phyloP scores from a whole-genome alignment of 2,888 invertebrate genomes.

The Drosophila ochracea region DNA sequence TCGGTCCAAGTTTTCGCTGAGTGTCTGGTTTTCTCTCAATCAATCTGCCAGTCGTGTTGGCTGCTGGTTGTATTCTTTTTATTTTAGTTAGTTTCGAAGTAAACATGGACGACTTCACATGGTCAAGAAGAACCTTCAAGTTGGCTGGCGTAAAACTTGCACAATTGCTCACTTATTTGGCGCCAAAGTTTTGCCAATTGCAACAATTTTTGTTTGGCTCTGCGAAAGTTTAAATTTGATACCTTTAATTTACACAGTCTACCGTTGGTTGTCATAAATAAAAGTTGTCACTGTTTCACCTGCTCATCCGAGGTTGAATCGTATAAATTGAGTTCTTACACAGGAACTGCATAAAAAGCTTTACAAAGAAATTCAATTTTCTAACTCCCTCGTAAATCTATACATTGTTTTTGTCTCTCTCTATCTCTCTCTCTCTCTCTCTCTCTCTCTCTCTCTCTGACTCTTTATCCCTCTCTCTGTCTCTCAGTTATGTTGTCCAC shows the following conservation, averaged over 20 bases:
- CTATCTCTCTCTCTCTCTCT: not conserved
- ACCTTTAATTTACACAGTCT: slow-evolving; percentile 57
- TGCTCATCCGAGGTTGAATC: slow-evolving; percentile 11
- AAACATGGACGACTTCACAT: slow-evolving; percentile 49
- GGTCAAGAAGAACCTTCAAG: slow-evolving; percentile 19
- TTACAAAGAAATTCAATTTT: slow-evolving; percentile 65
- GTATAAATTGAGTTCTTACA: slow-evolving; percentile 34
- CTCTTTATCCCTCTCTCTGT: not conserved
- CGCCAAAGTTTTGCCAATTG: slow-evolving; percentile 70
- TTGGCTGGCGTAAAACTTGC: slow-evolving; percentile 50
- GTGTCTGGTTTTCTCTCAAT: not conserved
- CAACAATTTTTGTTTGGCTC: slow-evolving; percentile 43
- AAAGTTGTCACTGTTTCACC: slow-evolving; percentile 14
- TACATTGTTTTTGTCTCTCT: slow-evolving; percentile 2
- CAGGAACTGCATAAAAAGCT: slow-evolving; percentile 53
- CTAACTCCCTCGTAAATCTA: slow-evolving; percentile 28
- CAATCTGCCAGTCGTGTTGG: slow-evolving; percentile 10
- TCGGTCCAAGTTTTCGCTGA: slow-evolving; percentile 22
- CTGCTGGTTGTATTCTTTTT: slow-evolving; percentile 56
- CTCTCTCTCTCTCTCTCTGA: not conserved
- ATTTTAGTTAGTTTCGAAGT: slow-evolving; percentile 56
- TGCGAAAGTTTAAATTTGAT: slow-evolving; percentile 58
- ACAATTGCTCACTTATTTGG: slow-evolving; percentile 59
- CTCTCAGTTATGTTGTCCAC: slow-evolving; percentile 15
- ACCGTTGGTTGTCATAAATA: slow-evolving; percentile 52